Conservation (phyloP, 2,888 invertebrate species). For the Diogma glabrata region DNA sequence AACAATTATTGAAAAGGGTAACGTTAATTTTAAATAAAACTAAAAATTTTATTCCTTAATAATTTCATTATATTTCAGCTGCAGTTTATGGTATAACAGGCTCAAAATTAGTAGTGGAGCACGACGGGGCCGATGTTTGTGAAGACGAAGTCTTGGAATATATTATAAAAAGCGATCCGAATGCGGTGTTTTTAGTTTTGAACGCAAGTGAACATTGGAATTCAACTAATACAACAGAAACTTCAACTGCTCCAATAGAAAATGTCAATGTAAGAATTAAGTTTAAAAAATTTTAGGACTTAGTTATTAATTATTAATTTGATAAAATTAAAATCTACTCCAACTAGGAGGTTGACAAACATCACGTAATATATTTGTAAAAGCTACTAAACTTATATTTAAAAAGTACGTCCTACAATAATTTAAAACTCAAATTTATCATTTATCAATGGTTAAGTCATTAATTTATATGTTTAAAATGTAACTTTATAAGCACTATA, state of each 20-base stretch:
- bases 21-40: background rate
- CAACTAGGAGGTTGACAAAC: too few relatives aligned
- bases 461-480: too few relatives aligned
- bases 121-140: background rate
- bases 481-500: background rate
- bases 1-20: background rate
- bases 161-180: background rate
- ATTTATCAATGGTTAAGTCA: too few relatives aligned
- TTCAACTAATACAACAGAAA: background rate
- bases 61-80: background rate
- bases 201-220: background rate
- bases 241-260: slow-evolving; percentile 1
- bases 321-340: too few relatives aligned
- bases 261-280: background rate
- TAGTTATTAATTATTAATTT: too few relatives aligned
- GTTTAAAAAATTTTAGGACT: background rate
- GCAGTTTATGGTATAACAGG: background rate
- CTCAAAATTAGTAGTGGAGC: background rate
- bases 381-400: too few relatives aligned
- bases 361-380: too few relatives aligned
- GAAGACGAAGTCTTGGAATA: background rate
- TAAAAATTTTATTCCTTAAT: background rate
- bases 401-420: too few relatives aligned
- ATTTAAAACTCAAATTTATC: too few relatives aligned
- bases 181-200: background rate